Conservation (phyloP, 1,140 invertebrate genomes). For the Platyura marginata region DNA sequence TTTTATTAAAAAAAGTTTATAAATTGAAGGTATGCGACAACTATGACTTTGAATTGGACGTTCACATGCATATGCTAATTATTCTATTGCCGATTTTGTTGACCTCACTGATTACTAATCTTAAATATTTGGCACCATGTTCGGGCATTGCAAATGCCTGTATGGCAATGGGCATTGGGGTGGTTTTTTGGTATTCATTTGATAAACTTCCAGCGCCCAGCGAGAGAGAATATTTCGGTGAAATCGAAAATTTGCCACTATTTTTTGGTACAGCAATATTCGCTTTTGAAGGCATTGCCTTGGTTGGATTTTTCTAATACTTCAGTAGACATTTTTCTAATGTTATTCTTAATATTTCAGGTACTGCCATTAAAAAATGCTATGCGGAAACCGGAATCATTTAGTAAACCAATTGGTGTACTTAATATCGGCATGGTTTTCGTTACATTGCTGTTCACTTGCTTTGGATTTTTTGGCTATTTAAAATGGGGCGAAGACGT, state of each 20-base stretch:
- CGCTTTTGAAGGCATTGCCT: slow-evolving; percentile 60
- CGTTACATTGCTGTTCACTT: slow-evolving; percentile 51
- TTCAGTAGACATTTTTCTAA: too few relatives aligned
- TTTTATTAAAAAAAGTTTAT: not conserved
- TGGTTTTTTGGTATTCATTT: slow-evolving; percentile 50
- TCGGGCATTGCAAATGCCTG: slow-evolving; percentile 53
- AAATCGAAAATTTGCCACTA: slow-evolving; percentile 38
- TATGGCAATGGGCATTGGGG: slow-evolving; percentile 41
- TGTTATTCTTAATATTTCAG: too few relatives aligned
- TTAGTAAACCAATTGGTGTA: slow-evolving; percentile 57
- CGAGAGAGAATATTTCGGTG: slow-evolving; percentile 31
- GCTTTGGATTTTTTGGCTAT: slow-evolving; percentile 55
- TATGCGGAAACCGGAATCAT: slow-evolving; percentile 63
- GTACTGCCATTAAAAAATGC: slow-evolving; percentile 77
- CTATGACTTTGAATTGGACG: slow-evolving; percentile 33
- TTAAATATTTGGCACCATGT: slow-evolving; percentile 53
- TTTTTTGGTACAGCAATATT: slow-evolving; percentile 63
- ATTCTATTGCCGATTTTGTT: slow-evolving; percentile 50
- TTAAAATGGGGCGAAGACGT: slow-evolving; percentile 44
- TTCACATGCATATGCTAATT: slow-evolving; percentile 50
- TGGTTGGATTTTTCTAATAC: slow-evolving; percentile 30
- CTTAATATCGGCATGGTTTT: slow-evolving; percentile 69
- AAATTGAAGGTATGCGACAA: slow-evolving; percentile 38
- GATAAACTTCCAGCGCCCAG: slow-evolving; percentile 40
- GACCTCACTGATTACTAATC: slow-evolving; percentile 52